These are phyloP conservation scores for Auanema freiburgensis DNA, from an alignment of 2,888 invertebrate species.

Conservation along the genomic window DNA sequence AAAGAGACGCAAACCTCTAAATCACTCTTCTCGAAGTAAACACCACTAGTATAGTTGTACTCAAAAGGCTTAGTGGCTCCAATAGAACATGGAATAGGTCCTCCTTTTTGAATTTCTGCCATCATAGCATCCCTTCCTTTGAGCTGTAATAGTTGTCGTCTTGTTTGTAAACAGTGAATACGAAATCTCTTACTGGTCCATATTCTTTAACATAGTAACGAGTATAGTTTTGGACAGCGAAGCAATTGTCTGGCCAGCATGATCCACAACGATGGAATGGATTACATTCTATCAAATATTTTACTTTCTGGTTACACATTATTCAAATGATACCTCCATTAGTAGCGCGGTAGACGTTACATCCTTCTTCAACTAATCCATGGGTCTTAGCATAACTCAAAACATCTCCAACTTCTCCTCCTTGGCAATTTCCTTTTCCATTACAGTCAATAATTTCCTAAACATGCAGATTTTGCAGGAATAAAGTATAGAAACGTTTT, in stretches of 20 bases:
- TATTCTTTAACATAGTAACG: slow-evolving; percentile 67
- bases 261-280: slow-evolving; percentile 66
- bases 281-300: slow-evolving; percentile 61
- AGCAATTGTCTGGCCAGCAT: slow-evolving; percentile 66
- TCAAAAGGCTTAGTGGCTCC: slow-evolving; percentile 64
- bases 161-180: not conserved
- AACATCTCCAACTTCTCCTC: slow-evolving; percentile 64
- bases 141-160: not conserved
- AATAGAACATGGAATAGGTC: slow-evolving; percentile 67
- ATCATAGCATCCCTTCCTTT: slow-evolving; percentile 66
- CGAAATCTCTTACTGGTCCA: slow-evolving; percentile 36
- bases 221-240: slow-evolving; percentile 65
- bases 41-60: slow-evolving; percentile 62
- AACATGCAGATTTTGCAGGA: not conserved
- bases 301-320: too few species aligned
- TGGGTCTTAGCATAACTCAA: slow-evolving; percentile 66
- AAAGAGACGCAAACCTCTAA: slow-evolving; percentile 24
- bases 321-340: slow-evolving; percentile 65
- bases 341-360: slow-evolving; percentile 69
- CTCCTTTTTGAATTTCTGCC: slow-evolving; percentile 68
- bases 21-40: slow-evolving; percentile 64
- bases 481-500: not conserved
- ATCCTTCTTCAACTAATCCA: slow-evolving; percentile 69
- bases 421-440: slow-evolving; percentile 66
- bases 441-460: slow-evolving; percentile 68